Conservation (phyloP, 2,797 vertebrate species). For the Valencia hispanica region DNA sequence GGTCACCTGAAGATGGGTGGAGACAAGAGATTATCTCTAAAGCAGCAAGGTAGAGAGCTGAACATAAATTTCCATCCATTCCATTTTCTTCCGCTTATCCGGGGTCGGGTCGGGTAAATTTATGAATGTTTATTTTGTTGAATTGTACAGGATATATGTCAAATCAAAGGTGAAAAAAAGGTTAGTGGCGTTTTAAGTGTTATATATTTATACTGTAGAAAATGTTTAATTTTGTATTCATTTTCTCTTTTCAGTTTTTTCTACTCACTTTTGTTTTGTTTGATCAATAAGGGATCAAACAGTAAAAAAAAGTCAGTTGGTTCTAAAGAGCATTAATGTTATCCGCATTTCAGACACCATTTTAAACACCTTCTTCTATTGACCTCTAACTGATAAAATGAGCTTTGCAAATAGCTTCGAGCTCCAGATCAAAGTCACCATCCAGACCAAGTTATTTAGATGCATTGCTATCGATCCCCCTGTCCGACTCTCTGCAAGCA, state of each 20-base stretch:
- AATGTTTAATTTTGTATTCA: not conserved
- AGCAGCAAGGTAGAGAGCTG: too few species aligned
- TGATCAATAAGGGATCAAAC: conserved; percentile 14
- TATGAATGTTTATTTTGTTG: too few species aligned
- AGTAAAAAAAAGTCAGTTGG: conserved; percentile 5
- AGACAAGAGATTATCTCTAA: too few species aligned
- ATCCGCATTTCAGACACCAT: not conserved
- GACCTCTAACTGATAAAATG: not conserved
- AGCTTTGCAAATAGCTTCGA: not conserved
- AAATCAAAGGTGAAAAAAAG: not conserved
- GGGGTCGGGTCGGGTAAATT: too few species aligned
- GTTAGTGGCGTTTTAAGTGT: not conserved
- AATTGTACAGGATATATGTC: not conserved
- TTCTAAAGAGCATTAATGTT: conserved; percentile 3
- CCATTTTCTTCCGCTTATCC: too few species aligned
- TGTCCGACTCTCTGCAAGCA: not conserved
- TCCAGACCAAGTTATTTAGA: conserved; percentile 10
- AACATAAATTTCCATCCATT: too few species aligned
- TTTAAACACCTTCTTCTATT: not conserved
- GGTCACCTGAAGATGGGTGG: not conserved
- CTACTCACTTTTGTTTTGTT: conserved; percentile 11
- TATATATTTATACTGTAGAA: too few species aligned
- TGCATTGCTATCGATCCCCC: conserved; percentile 6
- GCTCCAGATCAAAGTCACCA: not conserved
- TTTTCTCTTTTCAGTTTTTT: conserved; percentile 1